Conservation (phyloP, 2,888 invertebrate species). For the Lordiphosa fenestrarum region DNA sequence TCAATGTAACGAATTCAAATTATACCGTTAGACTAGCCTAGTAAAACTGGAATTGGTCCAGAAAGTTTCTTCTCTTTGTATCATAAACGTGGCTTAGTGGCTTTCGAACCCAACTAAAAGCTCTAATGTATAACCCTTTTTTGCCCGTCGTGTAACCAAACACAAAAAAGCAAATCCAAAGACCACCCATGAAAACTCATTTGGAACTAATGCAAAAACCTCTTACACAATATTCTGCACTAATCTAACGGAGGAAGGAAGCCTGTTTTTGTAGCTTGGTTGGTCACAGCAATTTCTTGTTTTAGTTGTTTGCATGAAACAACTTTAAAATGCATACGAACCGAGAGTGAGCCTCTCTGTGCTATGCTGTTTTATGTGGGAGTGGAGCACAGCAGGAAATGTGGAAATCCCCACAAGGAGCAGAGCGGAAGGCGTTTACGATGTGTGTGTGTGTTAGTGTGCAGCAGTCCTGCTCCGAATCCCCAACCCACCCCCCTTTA, state of each 20-base stretch:
- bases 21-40: too few species aligned
- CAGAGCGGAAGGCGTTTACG: constrained; percentile 44
- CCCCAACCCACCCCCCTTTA: neutral
- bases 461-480: constrained; percentile 1
- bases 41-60: too few species aligned
- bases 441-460: constrained; percentile 11
- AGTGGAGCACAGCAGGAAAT: constrained; percentile 47
- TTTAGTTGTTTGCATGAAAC: constrained; percentile 25
- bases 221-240: constrained; percentile 10
- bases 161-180: neutral
- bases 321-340: constrained; percentile 58
- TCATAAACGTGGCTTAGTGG: too few species aligned
- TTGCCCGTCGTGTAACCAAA: constrained; percentile 3
- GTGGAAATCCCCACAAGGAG: constrained; percentile 53
- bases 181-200: constrained; percentile 18
- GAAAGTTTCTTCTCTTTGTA: too few species aligned
- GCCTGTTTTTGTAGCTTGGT: constrained; percentile 1
- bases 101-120: too few species aligned
- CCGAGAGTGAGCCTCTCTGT: constrained; percentile 18
- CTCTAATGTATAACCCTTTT: too few species aligned
- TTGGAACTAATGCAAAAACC: constrained; percentile 21
- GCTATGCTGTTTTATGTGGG: neutral
- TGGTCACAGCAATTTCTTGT: constrained; percentile 25
- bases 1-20: too few species aligned
- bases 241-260: constrained; percentile 20